phyloP scores from a whole-genome alignment of 2,797 vertebrate genomes.

The Phrynocephalus vlangalii region DNA sequence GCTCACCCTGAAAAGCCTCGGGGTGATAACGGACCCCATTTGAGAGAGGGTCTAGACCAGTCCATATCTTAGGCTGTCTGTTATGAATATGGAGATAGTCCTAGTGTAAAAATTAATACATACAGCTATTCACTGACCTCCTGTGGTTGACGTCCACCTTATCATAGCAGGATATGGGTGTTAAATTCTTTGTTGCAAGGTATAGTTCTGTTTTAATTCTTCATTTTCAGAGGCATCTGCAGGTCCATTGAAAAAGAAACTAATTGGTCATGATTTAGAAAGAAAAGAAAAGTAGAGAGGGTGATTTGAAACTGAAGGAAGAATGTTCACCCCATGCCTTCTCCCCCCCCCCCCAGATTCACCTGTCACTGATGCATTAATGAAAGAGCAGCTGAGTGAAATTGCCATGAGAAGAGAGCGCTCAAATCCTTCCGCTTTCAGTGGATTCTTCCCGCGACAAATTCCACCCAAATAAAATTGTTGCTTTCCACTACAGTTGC shows the following conservation, averaged over 20 bases:
- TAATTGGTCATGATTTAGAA: not conserved
- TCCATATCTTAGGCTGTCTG: not conserved
- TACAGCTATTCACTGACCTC: not conserved
- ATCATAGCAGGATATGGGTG: too few species aligned
- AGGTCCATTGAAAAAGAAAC: too few species aligned
- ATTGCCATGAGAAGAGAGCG: not conserved
- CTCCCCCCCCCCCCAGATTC: not conserved
- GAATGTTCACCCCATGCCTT: not conserved
- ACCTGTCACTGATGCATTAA: not conserved
- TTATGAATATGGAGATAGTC: not conserved
- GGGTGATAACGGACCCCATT: not conserved
- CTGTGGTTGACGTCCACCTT: not conserved
- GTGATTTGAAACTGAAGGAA: not conserved
- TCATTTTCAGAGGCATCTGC: not conserved
- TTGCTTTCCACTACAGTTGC: not conserved
- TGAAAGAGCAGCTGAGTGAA: not conserved
- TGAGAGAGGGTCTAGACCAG: not conserved
- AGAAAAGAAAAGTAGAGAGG: not conserved
- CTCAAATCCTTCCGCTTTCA: not conserved
- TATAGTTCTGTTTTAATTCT: not conserved
- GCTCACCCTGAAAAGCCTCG: not conserved
- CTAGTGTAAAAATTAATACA: not conserved
- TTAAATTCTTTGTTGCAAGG: not conserved
- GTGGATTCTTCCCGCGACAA: not conserved
- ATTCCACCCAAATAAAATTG: not conserved